Evolutionary conservation across 2,113 vertebrate genomes (phyloP).

Genomic region (Daubentonia madagascariensis): DNA sequence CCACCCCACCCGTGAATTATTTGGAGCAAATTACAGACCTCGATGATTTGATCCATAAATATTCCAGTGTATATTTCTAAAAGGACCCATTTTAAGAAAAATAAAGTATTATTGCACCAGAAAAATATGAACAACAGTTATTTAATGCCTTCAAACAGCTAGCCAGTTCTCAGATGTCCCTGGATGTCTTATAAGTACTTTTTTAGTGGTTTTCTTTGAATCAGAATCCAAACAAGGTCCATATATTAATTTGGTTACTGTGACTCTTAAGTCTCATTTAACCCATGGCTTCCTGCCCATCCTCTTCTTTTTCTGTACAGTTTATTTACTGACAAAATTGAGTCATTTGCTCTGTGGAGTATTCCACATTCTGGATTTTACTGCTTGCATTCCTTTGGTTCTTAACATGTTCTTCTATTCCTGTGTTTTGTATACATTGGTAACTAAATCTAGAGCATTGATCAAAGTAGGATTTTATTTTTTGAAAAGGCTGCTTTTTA

Average conservation of each 20-base stretch:
- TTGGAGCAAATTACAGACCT: background rate
- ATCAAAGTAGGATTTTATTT: background rate
- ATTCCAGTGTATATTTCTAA: background rate
- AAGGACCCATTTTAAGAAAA: background rate
- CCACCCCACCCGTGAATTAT: background rate
- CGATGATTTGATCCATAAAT: background rate
- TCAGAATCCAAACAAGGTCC: background rate
- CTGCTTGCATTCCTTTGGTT: background rate
- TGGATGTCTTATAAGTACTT: background rate
- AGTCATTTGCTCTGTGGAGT: background rate
- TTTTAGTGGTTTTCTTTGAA: background rate
- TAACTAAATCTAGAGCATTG: background rate
- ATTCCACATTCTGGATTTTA: background rate
- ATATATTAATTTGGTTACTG: background rate
- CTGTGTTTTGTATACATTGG: background rate
- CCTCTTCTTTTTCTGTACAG: background rate
- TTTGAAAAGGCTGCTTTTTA: background rate
- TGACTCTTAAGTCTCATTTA: background rate
- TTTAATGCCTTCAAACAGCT: background rate
- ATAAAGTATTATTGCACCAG: background rate
- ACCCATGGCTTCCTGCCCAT: background rate
- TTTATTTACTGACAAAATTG: background rate
- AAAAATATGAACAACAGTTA: background rate
- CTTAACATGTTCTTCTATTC: background rate
- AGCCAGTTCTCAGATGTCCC: background rate